A percentile compares a stretch with the other conserved stretches of the same genome.
Conservation (phyloP, 2,797 vertebrate genomes). For the Hemitrygon akajei region DNA sequence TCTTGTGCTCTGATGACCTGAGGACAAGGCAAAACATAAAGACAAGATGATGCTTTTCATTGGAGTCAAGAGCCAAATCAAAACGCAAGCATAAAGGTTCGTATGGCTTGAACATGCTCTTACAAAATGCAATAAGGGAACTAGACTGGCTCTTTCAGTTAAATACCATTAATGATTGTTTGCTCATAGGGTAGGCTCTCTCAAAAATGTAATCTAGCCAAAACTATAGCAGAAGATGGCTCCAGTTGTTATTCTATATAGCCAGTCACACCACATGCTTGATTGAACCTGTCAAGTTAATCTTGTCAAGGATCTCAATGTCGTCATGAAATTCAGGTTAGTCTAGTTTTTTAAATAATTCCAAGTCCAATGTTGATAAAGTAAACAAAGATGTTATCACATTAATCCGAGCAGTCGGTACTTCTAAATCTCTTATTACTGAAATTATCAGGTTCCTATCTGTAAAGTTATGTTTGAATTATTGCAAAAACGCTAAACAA, state of each 20-base stretch:
- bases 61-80: background rate
- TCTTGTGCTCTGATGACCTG: background rate
- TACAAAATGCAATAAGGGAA: constrained; percentile 2
- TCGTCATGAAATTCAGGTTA: constrained; percentile 36
- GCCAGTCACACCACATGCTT: constrained; percentile 26
- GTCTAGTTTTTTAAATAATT: constrained; percentile 33
- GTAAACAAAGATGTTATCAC: constrained; percentile 35
- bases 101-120: constrained; percentile 35
- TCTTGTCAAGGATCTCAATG: constrained; percentile 35
- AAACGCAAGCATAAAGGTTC: constrained; percentile 7
- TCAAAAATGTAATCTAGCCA: constrained; percentile 38
- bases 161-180: constrained; percentile 13
- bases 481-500: constrained; percentile 33
- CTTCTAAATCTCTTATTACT: constrained; percentile 27
- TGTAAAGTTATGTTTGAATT: constrained; percentile 35
- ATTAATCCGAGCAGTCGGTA: constrained; percentile 22
- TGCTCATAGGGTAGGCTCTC: constrained; percentile 32
- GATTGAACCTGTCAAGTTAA: constrained; percentile 34
- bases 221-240: constrained; percentile 38
- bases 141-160: constrained; percentile 20
- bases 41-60: background rate
- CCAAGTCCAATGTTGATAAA: constrained; percentile 32
- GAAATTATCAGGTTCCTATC: constrained; percentile 33
- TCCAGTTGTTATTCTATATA: constrained; percentile 40
- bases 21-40: background rate